phyloP scores from a whole-genome alignment of 2,113 vertebrate genomes.

The Pheucticus melanocephalus region DNA sequence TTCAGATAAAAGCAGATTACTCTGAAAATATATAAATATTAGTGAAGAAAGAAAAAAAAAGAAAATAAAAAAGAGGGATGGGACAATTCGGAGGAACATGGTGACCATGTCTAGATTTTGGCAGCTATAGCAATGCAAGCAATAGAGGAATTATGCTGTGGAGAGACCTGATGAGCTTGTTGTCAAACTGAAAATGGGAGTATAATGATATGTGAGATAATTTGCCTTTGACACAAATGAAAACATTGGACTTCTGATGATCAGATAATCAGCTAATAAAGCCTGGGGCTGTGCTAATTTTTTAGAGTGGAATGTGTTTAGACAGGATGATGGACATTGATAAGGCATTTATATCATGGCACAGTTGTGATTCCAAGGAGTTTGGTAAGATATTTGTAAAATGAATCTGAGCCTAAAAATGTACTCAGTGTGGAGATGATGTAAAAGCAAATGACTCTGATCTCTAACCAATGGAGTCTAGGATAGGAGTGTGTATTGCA shows the following conservation, averaged over 20 bases:
- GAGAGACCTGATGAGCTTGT: neutral
- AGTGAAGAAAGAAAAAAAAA: neutral
- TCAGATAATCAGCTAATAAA: slow-evolving; percentile 51
- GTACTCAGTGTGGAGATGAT: neutral
- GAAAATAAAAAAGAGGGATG: neutral
- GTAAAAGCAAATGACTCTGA: neutral
- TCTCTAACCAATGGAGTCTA: neutral
- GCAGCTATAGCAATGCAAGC: neutral
- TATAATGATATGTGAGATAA: slow-evolving; percentile 22
- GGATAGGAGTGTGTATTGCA: neutral
- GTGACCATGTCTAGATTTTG: neutral
- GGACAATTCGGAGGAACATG: neutral
- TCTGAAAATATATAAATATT: neutral
- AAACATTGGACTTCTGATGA: slow-evolving; percentile 51
- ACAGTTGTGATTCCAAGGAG: slow-evolving; percentile 36
- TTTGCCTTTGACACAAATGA: slow-evolving; percentile 45
- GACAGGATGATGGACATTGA: slow-evolving; percentile 46
- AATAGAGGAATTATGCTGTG: neutral
- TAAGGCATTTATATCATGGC: slow-evolving; percentile 10
- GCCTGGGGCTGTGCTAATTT: slow-evolving; percentile 47
- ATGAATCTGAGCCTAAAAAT: neutral
- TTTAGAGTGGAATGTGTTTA: slow-evolving; percentile 53
- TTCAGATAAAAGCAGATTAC: neutral
- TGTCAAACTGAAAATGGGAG: slow-evolving; percentile 14
- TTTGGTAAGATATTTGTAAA: slow-evolving; percentile 43